These are phyloP conservation scores for Antigone vipio DNA, from an alignment of 2,113 vertebrate genomes.

Conservation along the genomic window DNA sequence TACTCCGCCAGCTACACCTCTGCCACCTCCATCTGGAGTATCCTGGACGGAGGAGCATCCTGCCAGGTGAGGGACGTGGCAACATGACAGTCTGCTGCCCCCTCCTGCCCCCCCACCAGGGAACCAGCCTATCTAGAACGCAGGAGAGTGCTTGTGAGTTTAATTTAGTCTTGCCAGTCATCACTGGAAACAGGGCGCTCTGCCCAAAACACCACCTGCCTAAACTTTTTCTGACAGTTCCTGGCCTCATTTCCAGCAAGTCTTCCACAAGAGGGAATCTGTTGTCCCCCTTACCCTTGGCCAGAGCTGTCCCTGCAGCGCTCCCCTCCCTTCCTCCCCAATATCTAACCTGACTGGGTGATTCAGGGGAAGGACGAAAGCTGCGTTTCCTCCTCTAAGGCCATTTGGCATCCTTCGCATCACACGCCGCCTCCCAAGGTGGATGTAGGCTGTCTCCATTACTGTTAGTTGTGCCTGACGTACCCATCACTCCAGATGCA, in stretches of 20 bases:
- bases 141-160: background rate
- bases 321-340: background rate
- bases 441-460: background rate
- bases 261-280: background rate
- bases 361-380: background rate
- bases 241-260: background rate
- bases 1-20: background rate
- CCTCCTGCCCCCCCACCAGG: background rate
- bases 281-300: no score
- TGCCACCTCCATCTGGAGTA: background rate
- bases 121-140: background rate
- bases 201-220: background rate
- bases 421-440: background rate
- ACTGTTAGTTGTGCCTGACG: background rate
- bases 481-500: background rate
- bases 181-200: background rate
- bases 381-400: background rate
- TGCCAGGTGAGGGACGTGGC: background rate
- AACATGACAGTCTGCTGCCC: background rate
- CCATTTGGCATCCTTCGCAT: background rate
- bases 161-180: background rate
- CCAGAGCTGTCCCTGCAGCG: background rate
- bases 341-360: no score
- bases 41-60: background rate
- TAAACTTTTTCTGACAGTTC: background rate